Conservation (phyloP, 1,140 invertebrate species). For the Reticulitermes speratus region DNA sequence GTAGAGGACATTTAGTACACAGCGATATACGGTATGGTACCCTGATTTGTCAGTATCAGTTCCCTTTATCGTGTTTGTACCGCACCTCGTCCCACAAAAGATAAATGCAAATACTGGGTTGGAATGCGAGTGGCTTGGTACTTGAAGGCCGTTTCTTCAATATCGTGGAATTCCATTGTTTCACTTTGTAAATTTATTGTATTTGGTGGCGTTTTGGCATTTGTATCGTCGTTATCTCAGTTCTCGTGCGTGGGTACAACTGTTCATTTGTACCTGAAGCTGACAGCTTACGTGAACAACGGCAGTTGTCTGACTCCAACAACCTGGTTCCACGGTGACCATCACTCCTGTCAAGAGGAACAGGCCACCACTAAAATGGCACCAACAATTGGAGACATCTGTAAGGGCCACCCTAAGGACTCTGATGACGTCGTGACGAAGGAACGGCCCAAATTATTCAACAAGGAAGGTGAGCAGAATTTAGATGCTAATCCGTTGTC, state of each 20-base stretch:
- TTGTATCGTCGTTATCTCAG: not conserved
- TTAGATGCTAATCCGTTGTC: not conserved
- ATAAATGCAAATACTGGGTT: not conserved
- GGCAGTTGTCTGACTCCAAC: not conserved
- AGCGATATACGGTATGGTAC: not conserved
- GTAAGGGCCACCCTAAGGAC: not conserved
- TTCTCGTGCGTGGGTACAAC: not conserved
- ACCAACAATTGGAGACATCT: conserved; percentile 17
- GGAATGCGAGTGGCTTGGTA: conserved; percentile 11
- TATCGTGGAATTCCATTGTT: not conserved
- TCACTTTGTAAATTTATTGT: not conserved
- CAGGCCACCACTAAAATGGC: not conserved
- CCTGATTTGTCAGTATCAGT: not conserved
- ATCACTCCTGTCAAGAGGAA: not conserved
- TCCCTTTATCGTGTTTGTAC: too few relatives aligned
- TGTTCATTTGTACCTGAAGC: conserved; percentile 13
- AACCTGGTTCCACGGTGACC: not conserved
- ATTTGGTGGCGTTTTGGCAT: not conserved
- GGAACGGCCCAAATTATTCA: not conserved
- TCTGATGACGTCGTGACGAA: not conserved
- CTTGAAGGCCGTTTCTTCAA: not conserved
- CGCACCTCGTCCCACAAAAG: too few relatives aligned
- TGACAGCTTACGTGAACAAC: not conserved
- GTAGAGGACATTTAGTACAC: conserved; percentile 26
- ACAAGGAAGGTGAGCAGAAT: not conserved